A percentile compares a stretch with the other conserved stretches of the same genome.
These are phyloP conservation scores for Merodon equestris DNA, from an alignment of 2,888 invertebrate genomes.

Conservation along the genomic window DNA sequence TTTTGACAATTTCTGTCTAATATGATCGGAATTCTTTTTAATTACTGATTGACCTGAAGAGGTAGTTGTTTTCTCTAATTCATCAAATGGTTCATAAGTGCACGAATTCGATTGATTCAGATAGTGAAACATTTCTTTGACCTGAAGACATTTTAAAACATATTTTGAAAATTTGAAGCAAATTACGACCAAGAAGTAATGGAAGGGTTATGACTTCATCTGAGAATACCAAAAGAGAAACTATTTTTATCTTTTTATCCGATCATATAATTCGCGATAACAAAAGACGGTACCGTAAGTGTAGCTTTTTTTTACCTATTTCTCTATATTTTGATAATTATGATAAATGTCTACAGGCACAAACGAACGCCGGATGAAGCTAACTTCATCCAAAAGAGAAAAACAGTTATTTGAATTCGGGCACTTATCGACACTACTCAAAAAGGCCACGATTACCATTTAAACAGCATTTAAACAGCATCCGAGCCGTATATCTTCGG, in stretches of 20 bases:
- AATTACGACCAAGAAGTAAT: conserved; percentile 4
- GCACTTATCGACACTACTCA: conserved; percentile 13
- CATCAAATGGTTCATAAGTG: no score
- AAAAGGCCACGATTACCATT: conserved; percentile 39
- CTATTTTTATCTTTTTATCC: no score
- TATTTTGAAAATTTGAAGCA: background rate
- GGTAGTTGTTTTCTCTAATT: no score
- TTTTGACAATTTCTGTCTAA: no score
- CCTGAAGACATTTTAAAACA: background rate
- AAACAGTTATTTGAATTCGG: conserved; percentile 2
- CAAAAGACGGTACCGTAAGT: conserved; percentile 14
- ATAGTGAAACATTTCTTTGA: background rate
- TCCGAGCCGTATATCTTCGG: background rate
- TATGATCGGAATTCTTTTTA: no score
- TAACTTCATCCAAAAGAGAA: conserved; percentile 46
- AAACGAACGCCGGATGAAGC: conserved; percentile 27
- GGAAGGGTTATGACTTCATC: conserved; percentile 6
- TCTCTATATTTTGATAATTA: conserved; percentile 4
- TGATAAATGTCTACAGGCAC: conserved; percentile 28
- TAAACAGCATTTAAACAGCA: no score
- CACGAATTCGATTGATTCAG: no score
- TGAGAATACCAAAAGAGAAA: conserved; percentile 17
- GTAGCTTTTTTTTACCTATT: background rate
- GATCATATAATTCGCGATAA: background rate
- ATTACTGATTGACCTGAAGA: no score